Percentiles rank a stretch among this genome's conserved stretches.
phyloP scores from a whole-genome alignment of 2,888 invertebrate genomes.

The Drosophila robusta region DNA sequence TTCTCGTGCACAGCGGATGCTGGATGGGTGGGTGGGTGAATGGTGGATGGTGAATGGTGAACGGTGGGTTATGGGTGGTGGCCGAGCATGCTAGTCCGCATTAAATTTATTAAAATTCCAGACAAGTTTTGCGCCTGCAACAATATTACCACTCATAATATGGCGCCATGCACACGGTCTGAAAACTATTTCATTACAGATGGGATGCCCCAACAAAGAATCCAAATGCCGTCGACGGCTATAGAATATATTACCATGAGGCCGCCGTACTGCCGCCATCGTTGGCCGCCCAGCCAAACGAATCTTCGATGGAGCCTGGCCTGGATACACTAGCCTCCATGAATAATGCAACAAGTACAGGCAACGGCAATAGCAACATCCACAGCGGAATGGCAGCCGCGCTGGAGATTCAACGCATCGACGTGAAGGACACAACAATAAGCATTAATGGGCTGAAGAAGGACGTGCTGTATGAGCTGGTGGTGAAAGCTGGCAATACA shows the following conservation, averaged over 20 bases:
- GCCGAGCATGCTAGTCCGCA: constrained; percentile 38
- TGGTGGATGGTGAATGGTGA: not conserved
- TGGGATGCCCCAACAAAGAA: constrained; percentile 94
- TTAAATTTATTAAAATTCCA: constrained; percentile 80
- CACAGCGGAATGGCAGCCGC: constrained; percentile 61
- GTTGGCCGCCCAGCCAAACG: constrained; percentile 48
- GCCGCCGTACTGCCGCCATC: constrained; percentile 85
- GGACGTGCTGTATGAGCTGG: constrained; percentile 91
- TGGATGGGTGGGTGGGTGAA: not conserved
- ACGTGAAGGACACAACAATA: constrained; percentile 90
- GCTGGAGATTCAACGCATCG: constrained; percentile 88
- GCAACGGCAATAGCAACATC: constrained; percentile 17
- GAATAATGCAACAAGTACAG: constrained; percentile 82
- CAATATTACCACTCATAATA: constrained; percentile 79
- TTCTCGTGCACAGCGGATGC: constrained; percentile 7
- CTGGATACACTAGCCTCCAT: constrained; percentile 62
- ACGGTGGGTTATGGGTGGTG: constrained; percentile 9
- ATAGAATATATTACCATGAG: constrained; percentile 92
- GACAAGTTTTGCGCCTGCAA: constrained; percentile 77
- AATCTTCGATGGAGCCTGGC: constrained; percentile 54
- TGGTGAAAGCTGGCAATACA: constrained; percentile 93
- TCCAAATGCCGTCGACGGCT: constrained; percentile 92
- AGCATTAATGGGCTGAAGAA: constrained; percentile 90
- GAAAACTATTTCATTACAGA: constrained; percentile 84
- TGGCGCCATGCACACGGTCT: constrained; percentile 66